Evolutionary conservation across 2,113 vertebrate genomes (phyloP), one percentile per base, ranked within the genome.

Genomic region (Nanorana parkeri): DNA sequence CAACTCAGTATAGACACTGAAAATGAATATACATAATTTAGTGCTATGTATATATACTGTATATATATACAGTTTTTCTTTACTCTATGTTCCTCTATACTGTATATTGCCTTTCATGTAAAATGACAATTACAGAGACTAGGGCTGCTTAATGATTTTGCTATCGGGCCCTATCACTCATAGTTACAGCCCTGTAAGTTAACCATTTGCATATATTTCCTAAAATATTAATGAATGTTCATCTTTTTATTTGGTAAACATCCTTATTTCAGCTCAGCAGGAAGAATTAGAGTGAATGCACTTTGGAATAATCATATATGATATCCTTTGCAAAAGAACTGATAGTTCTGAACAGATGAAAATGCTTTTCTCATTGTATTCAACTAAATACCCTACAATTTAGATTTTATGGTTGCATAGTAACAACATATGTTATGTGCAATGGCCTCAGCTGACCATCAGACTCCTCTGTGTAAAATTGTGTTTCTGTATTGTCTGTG

Each of bases 371-470:
- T 20, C 24, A 64, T 64, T 64, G 24, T 64, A 64, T 64, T 64
- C 24, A 26, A 26, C 21, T 64, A 64, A 64, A 64, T 24, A 64
- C n/a, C 16, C 24, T 64, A 26, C 1, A 24, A 64, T 67, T 66
- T 66, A 66, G 24, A 66, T 32, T 29, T 66, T 66, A 20, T 32
- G 65, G 29, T 67, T 67, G 29, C 65, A 67, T 67, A 67, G 65
- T 67, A 67, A 67, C 65, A 32, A 67, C 29, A 67, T 67, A 13
- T 67, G 65, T 19, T 32, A 6, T 67, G 20, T 32, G 32, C 32
- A 67, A 32, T 67, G 10, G 29, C 29, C 23, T 64, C 23, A 26
- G 32, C 10, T 67, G 28, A 28, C 28, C 24, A 67, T 36, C 7
- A 17, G 65, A 3, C 17, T 19, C 19, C 17, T 36, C 13, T 20